Conservation (phyloP, 1,140 invertebrate species). For the Stegodyphus dumicola region DNA sequence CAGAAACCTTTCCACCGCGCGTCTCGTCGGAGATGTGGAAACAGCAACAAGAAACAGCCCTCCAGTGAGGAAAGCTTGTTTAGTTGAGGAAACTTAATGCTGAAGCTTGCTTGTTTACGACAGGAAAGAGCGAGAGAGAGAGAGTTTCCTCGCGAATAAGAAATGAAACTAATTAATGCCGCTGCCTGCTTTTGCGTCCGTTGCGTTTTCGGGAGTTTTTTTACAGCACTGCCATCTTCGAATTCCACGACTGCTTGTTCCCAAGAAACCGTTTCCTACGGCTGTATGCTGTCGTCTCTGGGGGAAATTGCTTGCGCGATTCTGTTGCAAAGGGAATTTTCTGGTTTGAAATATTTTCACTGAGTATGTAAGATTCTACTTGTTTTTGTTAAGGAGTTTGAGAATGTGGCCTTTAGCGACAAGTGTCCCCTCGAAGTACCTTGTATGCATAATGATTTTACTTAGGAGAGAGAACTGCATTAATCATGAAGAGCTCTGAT, state of each 20-base stretch:
- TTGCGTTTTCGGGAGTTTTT: conserved; percentile 5
- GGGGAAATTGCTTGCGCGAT: background rate
- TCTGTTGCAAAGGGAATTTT: background rate
- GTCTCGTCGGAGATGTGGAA: background rate
- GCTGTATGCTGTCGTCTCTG: background rate
- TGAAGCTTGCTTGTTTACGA: conserved; percentile 33
- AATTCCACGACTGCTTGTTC: conserved; percentile 22
- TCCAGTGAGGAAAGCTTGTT: conserved; percentile 4
- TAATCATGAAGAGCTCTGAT: too few relatives aligned
- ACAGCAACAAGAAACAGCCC: conserved; percentile 8
- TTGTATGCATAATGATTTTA: too few relatives aligned
- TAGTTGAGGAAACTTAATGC: conserved; percentile 25
- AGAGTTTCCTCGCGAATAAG: conserved; percentile 10
- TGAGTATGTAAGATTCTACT: too few relatives aligned
- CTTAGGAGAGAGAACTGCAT: too few relatives aligned
- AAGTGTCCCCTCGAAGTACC: too few relatives aligned
- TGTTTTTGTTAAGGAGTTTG: too few relatives aligned
- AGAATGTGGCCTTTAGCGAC: too few relatives aligned
- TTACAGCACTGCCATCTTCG: background rate
- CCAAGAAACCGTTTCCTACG: conserved; percentile 33
- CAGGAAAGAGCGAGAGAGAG: background rate
- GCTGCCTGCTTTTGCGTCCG: conserved; percentile 20
- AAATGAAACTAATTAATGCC: conserved; percentile 51
- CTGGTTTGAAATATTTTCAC: too few relatives aligned
- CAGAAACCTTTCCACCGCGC: conserved; percentile 2